phyloP scores from a whole-genome alignment of 2,113 vertebrate genomes.

The Eulacestoma nigropectus region DNA sequence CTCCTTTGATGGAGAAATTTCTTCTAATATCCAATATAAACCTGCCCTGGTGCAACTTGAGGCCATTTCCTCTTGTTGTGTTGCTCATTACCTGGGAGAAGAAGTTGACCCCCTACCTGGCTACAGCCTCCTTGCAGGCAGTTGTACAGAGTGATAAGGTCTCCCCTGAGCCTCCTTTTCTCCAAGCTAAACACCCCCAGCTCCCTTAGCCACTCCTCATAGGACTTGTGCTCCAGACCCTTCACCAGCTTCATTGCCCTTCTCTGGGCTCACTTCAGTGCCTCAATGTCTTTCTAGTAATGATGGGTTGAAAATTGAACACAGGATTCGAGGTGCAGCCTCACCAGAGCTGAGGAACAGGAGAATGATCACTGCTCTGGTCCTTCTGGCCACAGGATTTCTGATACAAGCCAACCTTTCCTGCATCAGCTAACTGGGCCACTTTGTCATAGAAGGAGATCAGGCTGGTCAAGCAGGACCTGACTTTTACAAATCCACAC shows the following conservation, averaged over 20 bases:
- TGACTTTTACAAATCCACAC: background rate
- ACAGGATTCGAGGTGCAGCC: background rate
- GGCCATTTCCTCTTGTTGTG: background rate
- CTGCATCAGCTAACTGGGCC: background rate
- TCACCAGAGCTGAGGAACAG: background rate
- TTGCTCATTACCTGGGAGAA: background rate
- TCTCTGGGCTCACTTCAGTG: background rate
- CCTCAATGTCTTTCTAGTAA: background rate
- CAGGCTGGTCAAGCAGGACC: background rate
- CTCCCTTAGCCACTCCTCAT: background rate
- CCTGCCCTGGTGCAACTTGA: background rate
- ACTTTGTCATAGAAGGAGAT: background rate
- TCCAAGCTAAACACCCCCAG: background rate
- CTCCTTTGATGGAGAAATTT: background rate
- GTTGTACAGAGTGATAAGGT: background rate
- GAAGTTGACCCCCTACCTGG: fast-evolving
- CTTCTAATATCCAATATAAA: background rate
- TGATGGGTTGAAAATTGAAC: background rate
- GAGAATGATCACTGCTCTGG: background rate
- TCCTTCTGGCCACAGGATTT: background rate
- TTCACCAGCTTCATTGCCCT: background rate
- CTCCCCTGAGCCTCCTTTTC: background rate
- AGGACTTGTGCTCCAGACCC: background rate
- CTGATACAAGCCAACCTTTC: background rate
- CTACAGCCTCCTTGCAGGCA: background rate